phyloP scores from a whole-genome alignment of 2,113 vertebrate genomes.

The human region GRCh38 chr1:156946001-156946500 shows the following conservation, averaged over 20 bases:
- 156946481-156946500: background rate
- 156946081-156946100: conserved; percentile 97
- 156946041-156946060: conserved; percentile 92
- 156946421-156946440: background rate
- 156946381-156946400: background rate
- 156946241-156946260: background rate
- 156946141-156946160: conserved; percentile 92
- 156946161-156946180: conserved; percentile 75
- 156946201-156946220: background rate
- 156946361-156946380: background rate
- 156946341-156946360: background rate
- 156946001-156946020: too few species aligned
- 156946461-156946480: background rate
- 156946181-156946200: background rate
- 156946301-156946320: background rate
- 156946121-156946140: conserved; percentile 94
- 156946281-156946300: background rate
- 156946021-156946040: accelerated
- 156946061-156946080: conserved; percentile 94
- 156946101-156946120: conserved; percentile 96
- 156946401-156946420: background rate
- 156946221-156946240: background rate
- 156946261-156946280: background rate
- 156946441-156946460: background rate
- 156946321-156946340: background rate